Evolutionary conservation across 2,113 vertebrate genomes (phyloP).

Genomic region (Scytalopus superciliaris): DNA sequence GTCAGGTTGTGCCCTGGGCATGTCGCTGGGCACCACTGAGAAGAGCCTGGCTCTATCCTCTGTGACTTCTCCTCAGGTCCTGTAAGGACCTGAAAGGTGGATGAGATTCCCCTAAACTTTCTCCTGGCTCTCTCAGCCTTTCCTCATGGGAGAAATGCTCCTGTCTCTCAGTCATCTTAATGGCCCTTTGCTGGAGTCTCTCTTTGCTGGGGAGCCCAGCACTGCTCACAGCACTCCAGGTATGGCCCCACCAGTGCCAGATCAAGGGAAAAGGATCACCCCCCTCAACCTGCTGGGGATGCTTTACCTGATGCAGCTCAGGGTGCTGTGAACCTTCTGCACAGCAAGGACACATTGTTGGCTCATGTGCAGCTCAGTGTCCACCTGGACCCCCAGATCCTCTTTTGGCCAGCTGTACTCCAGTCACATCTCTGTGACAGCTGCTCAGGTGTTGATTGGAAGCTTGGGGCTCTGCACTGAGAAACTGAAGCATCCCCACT

Average conservation of each 20-base stretch:
- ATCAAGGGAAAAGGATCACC: fast-evolving
- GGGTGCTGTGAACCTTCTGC: neutral
- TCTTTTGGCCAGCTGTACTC: neutral
- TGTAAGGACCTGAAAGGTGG: neutral
- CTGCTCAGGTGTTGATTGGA: fast-evolving
- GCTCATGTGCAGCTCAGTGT: neutral
- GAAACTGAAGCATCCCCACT: neutral
- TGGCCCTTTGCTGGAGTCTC: neutral
- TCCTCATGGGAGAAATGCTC: neutral
- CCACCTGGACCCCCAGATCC: too few species aligned
- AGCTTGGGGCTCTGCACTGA: neutral
- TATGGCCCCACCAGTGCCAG: neutral
- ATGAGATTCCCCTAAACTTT: neutral
- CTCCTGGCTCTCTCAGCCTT: neutral
- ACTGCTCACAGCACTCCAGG: neutral
- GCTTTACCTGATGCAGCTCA: neutral
- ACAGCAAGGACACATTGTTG: neutral
- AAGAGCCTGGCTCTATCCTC: neutral
- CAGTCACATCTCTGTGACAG: neutral
- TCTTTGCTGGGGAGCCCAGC: neutral
- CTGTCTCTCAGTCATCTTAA: neutral
- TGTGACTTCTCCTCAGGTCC: neutral
- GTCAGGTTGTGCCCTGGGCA: neutral
- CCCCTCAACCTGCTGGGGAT: neutral
- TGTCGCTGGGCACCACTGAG: neutral